Base-by-base conservation (phyloP, 2,797 vertebrate genomes). In the Chaetodon trifasciatus region DNA sequence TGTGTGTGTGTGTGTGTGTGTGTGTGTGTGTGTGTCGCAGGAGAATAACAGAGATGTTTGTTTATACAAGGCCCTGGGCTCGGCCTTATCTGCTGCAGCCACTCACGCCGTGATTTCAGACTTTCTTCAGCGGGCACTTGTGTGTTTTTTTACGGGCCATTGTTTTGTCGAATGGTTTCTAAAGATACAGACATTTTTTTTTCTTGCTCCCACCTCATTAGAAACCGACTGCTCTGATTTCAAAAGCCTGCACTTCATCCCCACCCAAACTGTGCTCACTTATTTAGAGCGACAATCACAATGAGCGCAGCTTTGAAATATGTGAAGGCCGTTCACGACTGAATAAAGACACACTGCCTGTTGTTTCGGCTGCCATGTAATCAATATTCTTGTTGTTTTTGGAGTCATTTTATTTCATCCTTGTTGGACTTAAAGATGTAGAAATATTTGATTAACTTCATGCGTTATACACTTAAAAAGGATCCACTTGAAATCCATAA, bases 21-120 rank as follows among this genome's bases (percentile, higher is more conserved):
- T 75, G 60, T 70, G 73, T 84, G 76, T 74, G 74, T 85, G 46
- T 57, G 72, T 65, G 71, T 35, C 5, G 52, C 52, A 79, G 84
- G 84, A 78, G 78, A 55, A 76, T 44, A 67, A 69, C 82, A 71
- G 67, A 67, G 81, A 78, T 94, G 94, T 94, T 95, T 96, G 95
- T 96, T 96, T 94, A 92, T 87, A 88, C 88, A 94, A 88, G 92
- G 79, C 83, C 89, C 93, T 88, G 82, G 89, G 75, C 82, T 80
- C 85, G 69, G 71, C 72, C 95, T 96, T 96, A 96, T 96, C 96
- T 95, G 52, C 91, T 71, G 89, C 85, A 88, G 86, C 93, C 96
- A 96, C 94, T 95, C 96, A 94, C 91, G 92, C 94, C 74, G 93
- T 94, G 96, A 96, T 96, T 96, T 95, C 90, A 90, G 92, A 90